Conservation (phyloP, 2,888 invertebrate species). For the Trypoxylon attenuatum region DNA sequence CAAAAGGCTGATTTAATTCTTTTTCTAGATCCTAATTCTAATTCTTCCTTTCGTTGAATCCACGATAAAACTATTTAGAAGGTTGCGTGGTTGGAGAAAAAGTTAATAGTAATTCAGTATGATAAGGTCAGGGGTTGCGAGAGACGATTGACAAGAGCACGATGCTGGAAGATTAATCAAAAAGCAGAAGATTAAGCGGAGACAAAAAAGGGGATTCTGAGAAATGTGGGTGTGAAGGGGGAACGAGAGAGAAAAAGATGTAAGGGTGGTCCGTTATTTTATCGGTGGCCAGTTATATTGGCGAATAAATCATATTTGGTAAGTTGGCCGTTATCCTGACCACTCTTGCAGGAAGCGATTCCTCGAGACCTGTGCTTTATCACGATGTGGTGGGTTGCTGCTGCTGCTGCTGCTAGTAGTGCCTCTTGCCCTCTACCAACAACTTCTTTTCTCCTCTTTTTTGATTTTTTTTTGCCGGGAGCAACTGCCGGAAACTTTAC, state of each 20-base stretch:
- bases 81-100: too few relatives aligned
- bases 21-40: too few relatives aligned
- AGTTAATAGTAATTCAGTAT: too few relatives aligned
- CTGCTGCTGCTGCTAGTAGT: conserved; percentile 20
- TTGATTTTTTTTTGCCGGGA: conserved; percentile 21
- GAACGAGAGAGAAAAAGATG: background rate
- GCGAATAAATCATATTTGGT: conserved; percentile 68
- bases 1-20: too few relatives aligned
- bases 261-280: conserved; percentile 61
- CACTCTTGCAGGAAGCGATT: conserved; percentile 50
- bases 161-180: conserved; percentile 4
- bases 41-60: too few relatives aligned
- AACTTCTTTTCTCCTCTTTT: conserved; percentile 29
- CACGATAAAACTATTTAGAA: too few relatives aligned
- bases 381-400: conserved; percentile 41
- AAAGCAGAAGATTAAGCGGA: background rate
- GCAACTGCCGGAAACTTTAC: conserved; percentile 29
- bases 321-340: conserved; percentile 59
- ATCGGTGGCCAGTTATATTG: conserved; percentile 66
- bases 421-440: conserved; percentile 13
- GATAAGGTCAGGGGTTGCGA: too few relatives aligned
- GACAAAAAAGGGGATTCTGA: background rate
- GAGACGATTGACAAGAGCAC: too few relatives aligned
- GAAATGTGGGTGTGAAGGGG: too few relatives aligned
- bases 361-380: conserved; percentile 54